Percentiles rank a stretch among this genome's conserved stretches.
These are phyloP conservation scores for Halesus radiatus DNA, from an alignment of 1,140 invertebrate genomes.

Conservation along the genomic window DNA sequence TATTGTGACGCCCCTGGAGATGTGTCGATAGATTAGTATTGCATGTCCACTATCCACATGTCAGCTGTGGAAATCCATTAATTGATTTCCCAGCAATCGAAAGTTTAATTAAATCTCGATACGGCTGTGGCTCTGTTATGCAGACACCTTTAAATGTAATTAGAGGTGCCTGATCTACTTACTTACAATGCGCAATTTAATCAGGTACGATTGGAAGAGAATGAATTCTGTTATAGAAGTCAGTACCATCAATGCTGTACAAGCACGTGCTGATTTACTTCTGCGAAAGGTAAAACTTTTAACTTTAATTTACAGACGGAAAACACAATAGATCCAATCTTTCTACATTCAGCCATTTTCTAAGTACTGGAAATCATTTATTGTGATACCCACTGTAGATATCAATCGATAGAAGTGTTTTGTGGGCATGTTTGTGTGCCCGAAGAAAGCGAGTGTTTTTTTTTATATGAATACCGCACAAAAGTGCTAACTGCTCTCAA, in stretches of 20 bases:
- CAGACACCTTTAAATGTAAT: background rate
- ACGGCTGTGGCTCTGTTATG: background rate
- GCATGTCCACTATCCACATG: slow-evolving; percentile 29
- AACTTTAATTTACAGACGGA: no score
- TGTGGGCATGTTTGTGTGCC: no score
- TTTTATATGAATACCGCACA: no score
- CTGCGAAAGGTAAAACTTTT: no score
- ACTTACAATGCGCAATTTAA: background rate
- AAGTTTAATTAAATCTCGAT: slow-evolving; percentile 8
- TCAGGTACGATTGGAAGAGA: background rate
- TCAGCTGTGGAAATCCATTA: background rate
- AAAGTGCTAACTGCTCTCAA: no score
- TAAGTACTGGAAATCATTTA: no score
- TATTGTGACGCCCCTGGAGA: slow-evolving; percentile 19
- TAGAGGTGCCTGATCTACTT: background rate
- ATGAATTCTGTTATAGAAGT: background rate
- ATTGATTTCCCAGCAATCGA: slow-evolving; percentile 10
- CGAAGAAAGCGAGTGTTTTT: no score
- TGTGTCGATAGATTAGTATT: slow-evolving; percentile 26
- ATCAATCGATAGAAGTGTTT: no score
- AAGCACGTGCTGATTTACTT: background rate
- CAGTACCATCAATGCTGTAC: background rate
- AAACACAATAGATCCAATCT: no score
- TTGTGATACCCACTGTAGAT: no score
- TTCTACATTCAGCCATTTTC: no score